These are phyloP conservation scores for Drosophila ustulata DNA, from an alignment of 2,888 invertebrate species.

Conservation along the genomic window DNA sequence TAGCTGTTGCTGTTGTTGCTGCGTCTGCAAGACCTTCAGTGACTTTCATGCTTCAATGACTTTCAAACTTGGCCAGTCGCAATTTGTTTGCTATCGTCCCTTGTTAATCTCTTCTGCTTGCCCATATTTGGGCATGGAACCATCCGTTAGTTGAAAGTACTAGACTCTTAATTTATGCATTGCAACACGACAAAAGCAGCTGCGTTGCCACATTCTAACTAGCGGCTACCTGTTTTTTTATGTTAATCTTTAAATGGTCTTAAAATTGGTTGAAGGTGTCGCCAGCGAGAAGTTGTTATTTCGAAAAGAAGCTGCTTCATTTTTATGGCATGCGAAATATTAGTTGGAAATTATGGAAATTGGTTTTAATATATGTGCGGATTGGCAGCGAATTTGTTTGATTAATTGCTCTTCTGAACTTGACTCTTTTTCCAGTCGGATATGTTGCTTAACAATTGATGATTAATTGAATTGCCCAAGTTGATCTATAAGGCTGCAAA, in stretches of 20 bases:
- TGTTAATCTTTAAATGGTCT: constrained; percentile 2
- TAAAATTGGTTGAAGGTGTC: not conserved
- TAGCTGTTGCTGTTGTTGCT: constrained; percentile 11
- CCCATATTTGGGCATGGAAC: constrained; percentile 70
- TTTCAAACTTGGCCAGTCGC: constrained; percentile 36
- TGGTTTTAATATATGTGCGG: constrained; percentile 26
- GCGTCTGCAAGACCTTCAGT: constrained; percentile 61
- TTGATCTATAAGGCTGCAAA: constrained; percentile 23
- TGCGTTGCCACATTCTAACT: constrained; percentile 2
- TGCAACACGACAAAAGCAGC: constrained; percentile 49
- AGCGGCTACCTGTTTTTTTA: not conserved
- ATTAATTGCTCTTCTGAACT: constrained; percentile 66
- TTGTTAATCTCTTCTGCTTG: constrained; percentile 54
- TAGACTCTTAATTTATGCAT: constrained; percentile 65
- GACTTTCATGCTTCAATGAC: constrained; percentile 78
- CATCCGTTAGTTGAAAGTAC: constrained; percentile 53
- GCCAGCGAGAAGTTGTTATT: not conserved
- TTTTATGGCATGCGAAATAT: constrained; percentile 9
- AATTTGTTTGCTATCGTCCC: constrained; percentile 41
- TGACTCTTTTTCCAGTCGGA: constrained; percentile 46
- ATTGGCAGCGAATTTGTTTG: constrained; percentile 37
- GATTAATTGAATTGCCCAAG: constrained; percentile 47
- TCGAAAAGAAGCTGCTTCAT: constrained; percentile 35
- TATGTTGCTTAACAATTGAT: constrained; percentile 26
- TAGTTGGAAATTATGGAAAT: constrained; percentile 24